Evolutionary conservation across 2,113 vertebrate species (phyloP).

Genomic region (Isurus oxyrinchus): DNA sequence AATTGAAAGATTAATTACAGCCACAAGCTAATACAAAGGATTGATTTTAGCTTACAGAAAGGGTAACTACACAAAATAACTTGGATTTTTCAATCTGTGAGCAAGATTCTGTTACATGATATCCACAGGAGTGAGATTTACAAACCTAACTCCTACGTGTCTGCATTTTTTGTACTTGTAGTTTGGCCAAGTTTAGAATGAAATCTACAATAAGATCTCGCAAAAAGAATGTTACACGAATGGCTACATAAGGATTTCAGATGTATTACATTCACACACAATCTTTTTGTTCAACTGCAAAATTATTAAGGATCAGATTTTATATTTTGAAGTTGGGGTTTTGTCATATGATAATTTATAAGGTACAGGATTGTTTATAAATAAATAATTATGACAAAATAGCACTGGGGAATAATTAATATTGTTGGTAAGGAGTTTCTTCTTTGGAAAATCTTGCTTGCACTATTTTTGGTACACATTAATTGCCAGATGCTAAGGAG

Average conservation of each 20-base stretch:
- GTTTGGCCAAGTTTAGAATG: background rate
- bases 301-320: background rate
- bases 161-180: slow-evolving; percentile 33
- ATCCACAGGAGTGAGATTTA: background rate
- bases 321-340: background rate
- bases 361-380: background rate
- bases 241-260: background rate
- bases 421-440: background rate
- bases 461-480: background rate
- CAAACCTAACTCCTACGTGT: background rate
- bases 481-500: background rate
- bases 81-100: background rate
- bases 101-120: background rate
- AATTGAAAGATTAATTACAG: background rate
- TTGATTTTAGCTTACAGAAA: background rate
- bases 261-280: background rate
- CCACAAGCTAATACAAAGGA: background rate
- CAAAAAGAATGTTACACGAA: background rate
- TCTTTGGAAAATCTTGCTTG: background rate
- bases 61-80: background rate
- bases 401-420: background rate
- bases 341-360: background rate
- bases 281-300: background rate
- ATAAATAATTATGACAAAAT: background rate
- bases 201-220: background rate